Evolutionary conservation across 2,888 invertebrate genomes (phyloP), one percentile per base, ranked within the genome.

Genomic region (Lepidocyrtoides sp.): DNA sequence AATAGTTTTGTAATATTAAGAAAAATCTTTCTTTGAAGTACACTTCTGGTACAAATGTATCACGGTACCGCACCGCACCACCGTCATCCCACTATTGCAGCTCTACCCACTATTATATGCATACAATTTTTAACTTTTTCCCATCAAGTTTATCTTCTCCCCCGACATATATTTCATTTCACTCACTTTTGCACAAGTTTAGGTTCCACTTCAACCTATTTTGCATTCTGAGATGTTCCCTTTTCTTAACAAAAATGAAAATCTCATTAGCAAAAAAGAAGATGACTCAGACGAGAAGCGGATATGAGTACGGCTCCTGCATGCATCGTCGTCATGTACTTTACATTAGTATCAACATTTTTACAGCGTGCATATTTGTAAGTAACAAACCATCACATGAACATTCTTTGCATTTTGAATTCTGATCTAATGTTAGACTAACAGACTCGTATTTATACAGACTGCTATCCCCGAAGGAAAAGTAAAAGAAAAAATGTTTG

Each of bases 211-310:
- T 60, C 2, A 20, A 69, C 17, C 20, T 69, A 41, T 69, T 69
- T 41, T 36, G n/a, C 41, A 12, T 36, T n/a, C 69, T 20, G 41
- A 2, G 5, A 17, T 10, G 5, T 36, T 41, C 69, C 23, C 23
- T 17, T 36, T 69, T 17, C 36, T 36, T 17, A 57, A 63, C n/a
- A n/a, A 77, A 77, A 63, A 77, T 86, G 86, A 77, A 86, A 86
- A 86, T 86, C 77, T 86, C 86, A 86, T 86, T 86, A 86, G 86
- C 23, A 57, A 26, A 75, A 14, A 63, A 66, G 17, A 36, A 77
- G 60, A 77, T 86, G n/a, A n/a, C 85, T 54, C 44, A 17, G 3
- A 23, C 12, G 54, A 51, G 54, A 26, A 57, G 17, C 54, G 84
- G 54, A 69, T 83, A 66, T 85, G 41, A 48, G 32, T 85, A 69